Evolutionary conservation across 2,797 vertebrate species (phyloP).

Genomic region (Xenentodon cancila): DNA sequence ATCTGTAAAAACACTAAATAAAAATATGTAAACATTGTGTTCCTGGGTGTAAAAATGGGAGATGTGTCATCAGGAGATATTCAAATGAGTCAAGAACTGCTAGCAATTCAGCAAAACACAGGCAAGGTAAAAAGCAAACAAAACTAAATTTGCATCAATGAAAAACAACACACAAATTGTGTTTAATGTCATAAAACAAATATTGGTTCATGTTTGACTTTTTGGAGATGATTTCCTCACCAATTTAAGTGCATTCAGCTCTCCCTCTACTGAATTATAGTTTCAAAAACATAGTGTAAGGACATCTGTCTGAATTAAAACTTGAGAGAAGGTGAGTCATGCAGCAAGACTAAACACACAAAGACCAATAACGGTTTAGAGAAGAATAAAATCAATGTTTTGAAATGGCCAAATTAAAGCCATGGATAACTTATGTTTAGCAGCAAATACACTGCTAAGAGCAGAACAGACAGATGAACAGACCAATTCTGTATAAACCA

Average conservation of each 20-base stretch:
- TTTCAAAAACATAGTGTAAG: not conserved
- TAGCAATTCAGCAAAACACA: not conserved
- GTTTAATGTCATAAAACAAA: not conserved
- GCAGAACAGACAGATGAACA: not conserved
- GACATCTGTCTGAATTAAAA: slow-evolving; percentile 5
- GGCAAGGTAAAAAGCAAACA: not conserved
- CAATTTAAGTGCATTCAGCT: not conserved
- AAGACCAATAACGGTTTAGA: not conserved
- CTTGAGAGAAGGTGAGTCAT: not conserved
- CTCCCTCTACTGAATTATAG: too few relatives aligned
- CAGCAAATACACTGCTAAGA: not conserved
- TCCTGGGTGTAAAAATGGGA: too few relatives aligned
- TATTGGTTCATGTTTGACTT: not conserved
- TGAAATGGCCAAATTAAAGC: not conserved
- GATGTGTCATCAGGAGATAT: too few relatives aligned
- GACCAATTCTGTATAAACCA: not conserved
- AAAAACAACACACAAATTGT: not conserved
- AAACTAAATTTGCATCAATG: too few relatives aligned
- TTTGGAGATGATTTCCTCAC: not conserved
- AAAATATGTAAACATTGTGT: too few relatives aligned
- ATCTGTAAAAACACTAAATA: too few relatives aligned
- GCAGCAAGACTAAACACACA: not conserved
- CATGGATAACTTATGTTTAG: not conserved
- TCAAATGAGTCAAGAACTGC: too few relatives aligned
- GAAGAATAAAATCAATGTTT: not conserved